Conservation (phyloP, 2,888 invertebrate genomes). For the Aphelenchoides bicaudatus region DNA sequence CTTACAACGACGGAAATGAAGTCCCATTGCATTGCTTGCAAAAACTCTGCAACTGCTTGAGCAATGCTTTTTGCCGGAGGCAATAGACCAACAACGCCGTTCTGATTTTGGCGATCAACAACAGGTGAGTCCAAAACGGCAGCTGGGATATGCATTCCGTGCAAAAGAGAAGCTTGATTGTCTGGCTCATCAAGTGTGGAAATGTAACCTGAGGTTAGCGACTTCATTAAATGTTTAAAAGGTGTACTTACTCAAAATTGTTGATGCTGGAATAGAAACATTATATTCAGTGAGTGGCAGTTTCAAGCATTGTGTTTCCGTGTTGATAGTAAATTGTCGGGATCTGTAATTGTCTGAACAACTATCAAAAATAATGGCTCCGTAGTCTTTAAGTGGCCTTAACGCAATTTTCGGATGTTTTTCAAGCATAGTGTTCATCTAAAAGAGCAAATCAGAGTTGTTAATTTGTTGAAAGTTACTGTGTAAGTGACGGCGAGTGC, state of each 20-base stretch:
- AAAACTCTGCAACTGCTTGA: slow-evolving; percentile 44
- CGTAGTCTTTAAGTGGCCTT: slow-evolving; percentile 48
- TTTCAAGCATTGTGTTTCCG: slow-evolving; percentile 20
- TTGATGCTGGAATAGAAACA: slow-evolving; percentile 17
- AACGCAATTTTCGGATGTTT: slow-evolving; percentile 47
- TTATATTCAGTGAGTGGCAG: slow-evolving; percentile 12
- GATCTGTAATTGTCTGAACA: slow-evolving; percentile 40
- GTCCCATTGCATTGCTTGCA: slow-evolving; percentile 50
- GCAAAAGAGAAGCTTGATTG: slow-evolving; percentile 9
- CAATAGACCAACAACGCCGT: slow-evolving; percentile 6
- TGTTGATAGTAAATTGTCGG: slow-evolving; percentile 11
- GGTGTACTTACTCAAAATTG: slow-evolving; percentile 7
- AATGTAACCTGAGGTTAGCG: slow-evolving; percentile 29
- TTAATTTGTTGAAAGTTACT: slow-evolving; percentile 18
- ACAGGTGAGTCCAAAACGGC: not conserved
- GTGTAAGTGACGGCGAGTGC: slow-evolving; percentile 58
- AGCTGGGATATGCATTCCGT: slow-evolving; percentile 17
- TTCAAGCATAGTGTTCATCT: slow-evolving; percentile 54
- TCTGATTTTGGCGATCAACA: not conserved
- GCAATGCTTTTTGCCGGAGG: slow-evolving; percentile 27
- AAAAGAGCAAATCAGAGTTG: not conserved
- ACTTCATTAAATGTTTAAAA: slow-evolving; percentile 6
- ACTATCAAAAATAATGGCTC: slow-evolving; percentile 52
- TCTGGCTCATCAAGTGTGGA: slow-evolving; percentile 24
- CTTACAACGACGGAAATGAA: slow-evolving; percentile 50